Evolutionary conservation across 2,113 vertebrate species (phyloP).

Genomic region (Brachypteracias leptosomus): DNA sequence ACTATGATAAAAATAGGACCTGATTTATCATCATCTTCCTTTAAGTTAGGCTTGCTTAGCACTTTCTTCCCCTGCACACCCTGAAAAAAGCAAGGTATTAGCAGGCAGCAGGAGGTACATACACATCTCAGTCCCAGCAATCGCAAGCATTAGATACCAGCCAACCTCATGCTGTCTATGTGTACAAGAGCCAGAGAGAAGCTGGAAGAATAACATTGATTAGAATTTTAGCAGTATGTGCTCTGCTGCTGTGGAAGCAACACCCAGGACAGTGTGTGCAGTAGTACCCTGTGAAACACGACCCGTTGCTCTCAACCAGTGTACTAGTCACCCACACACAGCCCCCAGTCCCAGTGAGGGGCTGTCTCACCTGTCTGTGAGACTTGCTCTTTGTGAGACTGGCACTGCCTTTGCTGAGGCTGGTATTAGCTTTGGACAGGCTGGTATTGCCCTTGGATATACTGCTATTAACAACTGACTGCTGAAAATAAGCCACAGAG

Average conservation of each 20-base stretch:
- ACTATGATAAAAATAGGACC: conserved; percentile 91
- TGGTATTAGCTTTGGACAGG: conserved; percentile 73
- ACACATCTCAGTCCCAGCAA: neutral
- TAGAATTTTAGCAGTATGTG: conserved; percentile 32
- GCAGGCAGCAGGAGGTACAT: neutral
- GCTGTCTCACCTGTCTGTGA: conserved; percentile 82
- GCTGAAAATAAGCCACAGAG: conserved; percentile 72
- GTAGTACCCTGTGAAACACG: neutral
- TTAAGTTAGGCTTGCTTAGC: conserved; percentile 80
- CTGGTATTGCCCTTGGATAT: conserved; percentile 67
- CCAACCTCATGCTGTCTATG: conserved; percentile 33
- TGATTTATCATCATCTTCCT: conserved; percentile 93
- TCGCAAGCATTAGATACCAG: neutral
- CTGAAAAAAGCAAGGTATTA: conserved; percentile 68
- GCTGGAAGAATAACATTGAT: neutral
- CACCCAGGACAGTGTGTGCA: neutral
- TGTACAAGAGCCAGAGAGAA: conserved; percentile 17
- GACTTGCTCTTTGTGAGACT: conserved; percentile 78
- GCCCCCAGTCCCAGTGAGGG: neutral
- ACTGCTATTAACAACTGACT: conserved; percentile 61
- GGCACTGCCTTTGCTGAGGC: conserved; percentile 65
- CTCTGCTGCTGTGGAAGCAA: conserved; percentile 49
- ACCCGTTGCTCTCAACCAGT: neutral
- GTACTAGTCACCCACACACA: conserved; percentile 15
- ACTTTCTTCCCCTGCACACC: conserved; percentile 86